Conservation (phyloP, 37 sponge, comb jelly and placozoan genomes). For the Amphimedon queenslandica region DNA sequence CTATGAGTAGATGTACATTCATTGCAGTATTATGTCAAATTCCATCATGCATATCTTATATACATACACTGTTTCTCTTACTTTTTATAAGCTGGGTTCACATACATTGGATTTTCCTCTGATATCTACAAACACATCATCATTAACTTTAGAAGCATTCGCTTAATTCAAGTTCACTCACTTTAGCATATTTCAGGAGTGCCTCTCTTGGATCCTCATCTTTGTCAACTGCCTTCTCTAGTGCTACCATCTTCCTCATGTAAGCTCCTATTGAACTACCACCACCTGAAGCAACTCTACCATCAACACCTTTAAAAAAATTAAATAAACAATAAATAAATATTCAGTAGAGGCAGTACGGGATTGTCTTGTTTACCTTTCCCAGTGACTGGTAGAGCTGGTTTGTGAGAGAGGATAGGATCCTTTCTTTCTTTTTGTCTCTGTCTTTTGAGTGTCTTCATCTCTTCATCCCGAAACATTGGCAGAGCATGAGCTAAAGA, state of each 20-base stretch:
- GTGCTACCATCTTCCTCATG: constrained; percentile 70
- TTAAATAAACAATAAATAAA: neutral
- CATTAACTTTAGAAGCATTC: neutral
- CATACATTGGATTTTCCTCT: constrained; percentile 79
- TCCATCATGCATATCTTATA: too few species aligned
- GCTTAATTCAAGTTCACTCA: constrained; percentile 1
- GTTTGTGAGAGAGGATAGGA: constrained; percentile 64
- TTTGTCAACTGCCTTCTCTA: constrained; percentile 55
- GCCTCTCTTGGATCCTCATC: constrained; percentile 90
- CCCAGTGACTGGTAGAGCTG: constrained; percentile 58
- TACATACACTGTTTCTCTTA: too few species aligned
- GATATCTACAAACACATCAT: constrained; percentile 34
- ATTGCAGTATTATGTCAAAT: too few species aligned
- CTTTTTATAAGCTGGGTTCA: constrained; percentile 87
- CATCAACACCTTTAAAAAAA: constrained; percentile 50
- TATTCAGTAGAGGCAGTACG: neutral
- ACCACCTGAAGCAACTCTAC: constrained; percentile 54
- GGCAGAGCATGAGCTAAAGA: constrained; percentile 82
- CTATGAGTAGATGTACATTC: too few species aligned
- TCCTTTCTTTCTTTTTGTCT: constrained; percentile 83
- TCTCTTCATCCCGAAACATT: constrained; percentile 79
- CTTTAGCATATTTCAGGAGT: constrained; percentile 87
- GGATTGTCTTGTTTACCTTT: constrained; percentile 8
- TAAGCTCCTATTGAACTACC: constrained; percentile 81
- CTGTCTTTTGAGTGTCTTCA: constrained; percentile 60